Conservation (phyloP, 1,140 invertebrate genomes). For the Dinothrombium tinctorium region DNA sequence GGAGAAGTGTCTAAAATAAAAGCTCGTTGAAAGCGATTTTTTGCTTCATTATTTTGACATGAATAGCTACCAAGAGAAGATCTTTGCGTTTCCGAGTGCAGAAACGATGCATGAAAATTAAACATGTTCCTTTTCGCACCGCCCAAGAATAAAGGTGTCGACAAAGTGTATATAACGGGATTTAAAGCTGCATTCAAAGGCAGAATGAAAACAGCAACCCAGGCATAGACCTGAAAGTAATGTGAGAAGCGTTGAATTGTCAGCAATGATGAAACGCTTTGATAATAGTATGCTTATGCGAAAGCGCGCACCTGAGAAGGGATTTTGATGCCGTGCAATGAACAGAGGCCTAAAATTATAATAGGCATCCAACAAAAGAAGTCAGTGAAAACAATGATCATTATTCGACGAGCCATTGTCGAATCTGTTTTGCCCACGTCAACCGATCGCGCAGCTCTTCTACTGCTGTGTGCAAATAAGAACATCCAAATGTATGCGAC, state of each 20-base stretch:
- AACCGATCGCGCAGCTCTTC: constrained; percentile 21
- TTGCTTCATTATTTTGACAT: too few species aligned
- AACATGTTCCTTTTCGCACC: too few species aligned
- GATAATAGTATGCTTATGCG: too few species aligned
- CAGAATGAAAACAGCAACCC: constrained; percentile 32
- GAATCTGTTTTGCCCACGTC: constrained; percentile 29
- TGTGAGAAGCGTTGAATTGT: too few species aligned
- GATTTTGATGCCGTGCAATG: constrained; percentile 8
- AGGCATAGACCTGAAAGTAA: constrained; percentile 23
- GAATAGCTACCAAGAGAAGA: too few species aligned
- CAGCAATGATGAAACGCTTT: too few species aligned
- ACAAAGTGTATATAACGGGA: constrained; percentile 31
- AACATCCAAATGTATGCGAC: constrained; percentile 33
- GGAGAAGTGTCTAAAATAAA: too few species aligned
- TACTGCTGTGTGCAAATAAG: constrained; percentile 25
- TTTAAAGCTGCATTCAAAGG: constrained; percentile 32
- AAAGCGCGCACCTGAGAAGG: constrained; percentile 3
- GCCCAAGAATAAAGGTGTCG: too few species aligned
- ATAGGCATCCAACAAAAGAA: constrained; percentile 40
- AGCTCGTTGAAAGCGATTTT: too few species aligned
- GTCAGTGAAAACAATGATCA: constrained; percentile 30
- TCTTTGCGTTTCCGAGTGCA: too few species aligned
- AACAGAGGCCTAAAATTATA: constrained; percentile 22
- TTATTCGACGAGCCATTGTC: constrained; percentile 30
- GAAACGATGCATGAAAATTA: too few species aligned